phyloP scores from a whole-genome alignment of 2,113 vertebrate genomes.

The Garra rufa region DNA sequence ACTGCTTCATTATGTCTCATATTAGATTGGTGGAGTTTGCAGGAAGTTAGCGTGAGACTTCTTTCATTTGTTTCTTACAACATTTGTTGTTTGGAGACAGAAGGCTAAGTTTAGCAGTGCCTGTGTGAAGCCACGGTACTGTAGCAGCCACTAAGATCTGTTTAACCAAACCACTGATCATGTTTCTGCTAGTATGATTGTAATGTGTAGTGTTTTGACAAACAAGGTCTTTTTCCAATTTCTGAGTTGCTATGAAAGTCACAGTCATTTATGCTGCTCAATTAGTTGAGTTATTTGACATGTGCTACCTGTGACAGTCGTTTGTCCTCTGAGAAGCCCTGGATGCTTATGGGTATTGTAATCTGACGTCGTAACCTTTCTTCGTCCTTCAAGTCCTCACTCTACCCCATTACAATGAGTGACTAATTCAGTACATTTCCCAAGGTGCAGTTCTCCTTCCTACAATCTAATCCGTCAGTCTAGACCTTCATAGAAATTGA shows the following conservation, averaged over 20 bases:
- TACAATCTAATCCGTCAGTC: constrained; percentile 36
- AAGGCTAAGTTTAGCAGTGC: constrained; percentile 23
- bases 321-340: constrained; percentile 24
- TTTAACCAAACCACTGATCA: constrained; percentile 17
- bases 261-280: constrained; percentile 33
- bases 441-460: constrained; percentile 39
- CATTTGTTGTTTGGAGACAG: constrained; percentile 21
- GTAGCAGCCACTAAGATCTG: constrained; percentile 58
- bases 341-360: constrained; percentile 25
- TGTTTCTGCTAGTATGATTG: no score
- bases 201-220: background rate
- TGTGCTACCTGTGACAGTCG: background rate
- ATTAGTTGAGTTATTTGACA: background rate
- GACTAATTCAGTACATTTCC: constrained; percentile 37
- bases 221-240: background rate
- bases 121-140: constrained; percentile 61
- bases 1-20: constrained; percentile 20
- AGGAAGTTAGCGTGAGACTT: background rate
- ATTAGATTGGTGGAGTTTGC: constrained; percentile 10
- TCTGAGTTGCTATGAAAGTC: background rate
- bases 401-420: background rate
- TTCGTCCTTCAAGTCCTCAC: background rate
- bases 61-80: constrained; percentile 19
- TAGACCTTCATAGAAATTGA: constrained; percentile 29
- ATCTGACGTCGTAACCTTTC: constrained; percentile 23